Evolutionary conservation across 2,888 invertebrate genomes (phyloP), one percentile per base, ranked within the genome.

Genomic region (Argyra leucocephala): DNA sequence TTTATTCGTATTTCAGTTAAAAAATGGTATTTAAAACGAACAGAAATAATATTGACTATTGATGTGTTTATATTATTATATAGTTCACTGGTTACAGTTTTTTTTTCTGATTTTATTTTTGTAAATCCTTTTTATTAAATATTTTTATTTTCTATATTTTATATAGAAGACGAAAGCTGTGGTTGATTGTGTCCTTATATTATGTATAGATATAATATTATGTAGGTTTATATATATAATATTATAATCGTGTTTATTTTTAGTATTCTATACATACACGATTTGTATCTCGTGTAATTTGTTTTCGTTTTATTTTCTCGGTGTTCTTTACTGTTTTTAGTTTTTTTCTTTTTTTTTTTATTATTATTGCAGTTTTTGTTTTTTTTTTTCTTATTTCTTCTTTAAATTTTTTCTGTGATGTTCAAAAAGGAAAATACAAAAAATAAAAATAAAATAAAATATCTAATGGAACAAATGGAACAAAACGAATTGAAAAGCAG

Each of bases 241-340:
- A 9, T 48, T 48, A 18, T 48, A 48, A 15, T 48, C 18, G 18
- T 48, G 48, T 48, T 48, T 48, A 48, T 48, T 48, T 48, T 48
- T 48, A 48, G 48, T n/a, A 48, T 18, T 48, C 48, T 48, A 48
- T 48, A 48, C 18, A 48, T 5, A 48, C n/a, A 15, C n/a, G 48
- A 48, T 48, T 48, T 15, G 48, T 48, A 48, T 48, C 48, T 48
- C n/a, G 48, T 48, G 48, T 48, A 48, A 48, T 48, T 18, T 48
- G n/a, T 48, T 48, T 48, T 48, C n/a, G 5, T 48, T 12, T 48
- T 48, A 12, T 48, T 31, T 31, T 31, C 10, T 31, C 31, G 6
- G 1, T 15, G 9, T 37, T 37, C 37, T 15, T 48, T 48, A 18
- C 15, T 48, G 48, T 2, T 48, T 18, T 15, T 48, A 3, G 37